Conservation (phyloP, 2,888 invertebrate genomes). For the Anticlea derivata region DNA sequence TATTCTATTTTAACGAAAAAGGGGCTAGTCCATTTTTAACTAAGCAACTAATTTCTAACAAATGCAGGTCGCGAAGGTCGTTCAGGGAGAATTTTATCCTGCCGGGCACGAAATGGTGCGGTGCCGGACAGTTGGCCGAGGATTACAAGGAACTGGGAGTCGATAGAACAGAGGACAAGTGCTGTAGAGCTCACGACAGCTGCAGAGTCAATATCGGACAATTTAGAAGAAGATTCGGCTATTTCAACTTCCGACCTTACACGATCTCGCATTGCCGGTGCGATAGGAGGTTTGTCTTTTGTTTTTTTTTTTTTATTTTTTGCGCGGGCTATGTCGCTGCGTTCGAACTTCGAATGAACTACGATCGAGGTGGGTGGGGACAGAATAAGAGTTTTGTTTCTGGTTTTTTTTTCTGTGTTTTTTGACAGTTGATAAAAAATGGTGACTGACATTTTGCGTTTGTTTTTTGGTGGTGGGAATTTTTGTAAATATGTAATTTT, state of each 20-base stretch:
- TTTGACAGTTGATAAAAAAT: background rate
- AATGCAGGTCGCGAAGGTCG: conserved; percentile 70
- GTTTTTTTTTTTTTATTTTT: conserved; percentile 46
- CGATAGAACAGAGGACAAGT: conserved; percentile 84
- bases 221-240: conserved; percentile 84
- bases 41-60: conserved; percentile 30
- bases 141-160: conserved; percentile 85
- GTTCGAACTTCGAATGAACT: conserved; percentile 2
- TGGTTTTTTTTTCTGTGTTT: conserved; percentile 3
- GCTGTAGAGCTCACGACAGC: conserved; percentile 90
- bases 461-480: conserved; percentile 14
- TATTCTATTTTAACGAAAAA: background rate
- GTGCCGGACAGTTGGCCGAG: conserved; percentile 83
- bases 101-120: conserved; percentile 91
- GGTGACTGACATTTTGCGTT: conserved; percentile 3
- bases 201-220: conserved; percentile 86
- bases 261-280: conserved; percentile 91
- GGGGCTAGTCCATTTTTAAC: background rate
- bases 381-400: conserved; percentile 1
- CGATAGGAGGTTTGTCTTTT: conserved; percentile 87
- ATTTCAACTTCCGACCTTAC: conserved; percentile 88
- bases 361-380: background rate
- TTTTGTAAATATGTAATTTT: background rate
- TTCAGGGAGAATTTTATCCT: conserved; percentile 83
- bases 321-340: background rate